Evolutionary conservation across 2,888 invertebrate genomes (phyloP).

Genomic region (Ypsolopha scabrella): DNA sequence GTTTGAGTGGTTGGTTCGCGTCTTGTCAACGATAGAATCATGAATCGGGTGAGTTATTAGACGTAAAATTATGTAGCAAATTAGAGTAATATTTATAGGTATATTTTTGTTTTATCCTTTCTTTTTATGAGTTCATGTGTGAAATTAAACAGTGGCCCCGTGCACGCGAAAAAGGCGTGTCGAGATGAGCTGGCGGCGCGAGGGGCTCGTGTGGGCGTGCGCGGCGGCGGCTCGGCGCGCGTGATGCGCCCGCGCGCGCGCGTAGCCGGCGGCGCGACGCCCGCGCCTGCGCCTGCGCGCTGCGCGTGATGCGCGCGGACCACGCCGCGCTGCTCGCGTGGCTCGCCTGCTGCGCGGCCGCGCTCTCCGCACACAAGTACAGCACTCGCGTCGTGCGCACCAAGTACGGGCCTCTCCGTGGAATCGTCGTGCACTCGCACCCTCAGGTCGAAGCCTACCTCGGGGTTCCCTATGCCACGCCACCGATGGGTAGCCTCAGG

Average conservation of each 20-base stretch:
- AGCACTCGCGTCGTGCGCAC: conserved; percentile 87
- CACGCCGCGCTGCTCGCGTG: conserved; percentile 69
- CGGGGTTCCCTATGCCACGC: conserved; percentile 94
- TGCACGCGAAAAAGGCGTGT: conserved; percentile 39
- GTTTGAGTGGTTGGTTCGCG: conserved; percentile 22
- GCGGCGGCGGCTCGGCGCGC: conserved; percentile 11
- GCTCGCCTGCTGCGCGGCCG: conserved; percentile 66
- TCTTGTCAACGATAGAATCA: conserved; percentile 26
- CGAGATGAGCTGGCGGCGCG: conserved; percentile 32
- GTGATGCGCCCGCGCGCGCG: conserved; percentile 24
- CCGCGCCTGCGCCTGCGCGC: conserved; percentile 5
- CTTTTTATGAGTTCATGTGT: conserved; percentile 1
- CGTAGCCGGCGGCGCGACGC: conserved; percentile 14
- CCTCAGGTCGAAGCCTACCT: conserved; percentile 91
- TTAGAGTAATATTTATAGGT: no score
- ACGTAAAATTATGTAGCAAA: background rate
- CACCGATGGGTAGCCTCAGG: conserved; percentile 90
- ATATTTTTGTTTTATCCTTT: no score
- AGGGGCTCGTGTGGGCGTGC: conserved; percentile 24
- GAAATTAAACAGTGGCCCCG: conserved; percentile 36
- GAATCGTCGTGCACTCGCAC: conserved; percentile 84
- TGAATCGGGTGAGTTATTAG: conserved; percentile 46
- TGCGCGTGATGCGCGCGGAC: conserved; percentile 62
- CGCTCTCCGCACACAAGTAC: conserved; percentile 78
- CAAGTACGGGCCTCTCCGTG: conserved; percentile 90